Evolutionary conservation across 2,888 invertebrate species (phyloP), one percentile per base, ranked within the genome.

Genomic region (Campaea margaritaria): DNA sequence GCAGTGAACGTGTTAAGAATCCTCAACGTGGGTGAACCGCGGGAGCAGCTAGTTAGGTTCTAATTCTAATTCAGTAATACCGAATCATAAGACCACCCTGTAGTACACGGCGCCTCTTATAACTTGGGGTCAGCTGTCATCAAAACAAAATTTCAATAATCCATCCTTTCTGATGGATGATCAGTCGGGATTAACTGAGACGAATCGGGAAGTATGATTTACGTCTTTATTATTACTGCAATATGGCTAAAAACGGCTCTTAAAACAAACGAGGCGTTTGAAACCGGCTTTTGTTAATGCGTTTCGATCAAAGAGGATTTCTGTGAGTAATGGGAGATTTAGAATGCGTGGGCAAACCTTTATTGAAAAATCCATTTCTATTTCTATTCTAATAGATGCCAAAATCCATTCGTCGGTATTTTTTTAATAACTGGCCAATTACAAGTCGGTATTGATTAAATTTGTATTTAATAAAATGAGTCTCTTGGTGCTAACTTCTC

Each of bases 261-360:
- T 28, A n/a, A 21, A 48, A 8, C 21, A 21, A 21, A 21, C 5
- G 21, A 5, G 21, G 21, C 21, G 21, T 28, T 50, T 41, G 7
- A 14, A 41, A 46, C 42, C 44, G 45, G 50, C 31, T 45, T 45
- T 36, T 1, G 31, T 45, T 50, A 47, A 58, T 46, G 51, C 42
- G 21, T 21, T 21, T 21, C 52, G 52, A 58, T 58, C 58, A 58
- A 58, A 58, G 58, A 31, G 47, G 52, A 52, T 52, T 58, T 36
- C 15, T 10, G 27, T 38, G 44, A 49, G 36, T 52, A 52, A 27
- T 38, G 48, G 39, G 12, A 21, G 21, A 21, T 46, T 13, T 13
- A 27, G 5, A 36, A 13, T 16, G 39, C 27, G 39, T 48, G 10
- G 39, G 27, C 39, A 39, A 15, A 12, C 16, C 11, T 2, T 42